Conservation (phyloP, 2,888 invertebrate species). For the Drosophila subsilvestris region DNA sequence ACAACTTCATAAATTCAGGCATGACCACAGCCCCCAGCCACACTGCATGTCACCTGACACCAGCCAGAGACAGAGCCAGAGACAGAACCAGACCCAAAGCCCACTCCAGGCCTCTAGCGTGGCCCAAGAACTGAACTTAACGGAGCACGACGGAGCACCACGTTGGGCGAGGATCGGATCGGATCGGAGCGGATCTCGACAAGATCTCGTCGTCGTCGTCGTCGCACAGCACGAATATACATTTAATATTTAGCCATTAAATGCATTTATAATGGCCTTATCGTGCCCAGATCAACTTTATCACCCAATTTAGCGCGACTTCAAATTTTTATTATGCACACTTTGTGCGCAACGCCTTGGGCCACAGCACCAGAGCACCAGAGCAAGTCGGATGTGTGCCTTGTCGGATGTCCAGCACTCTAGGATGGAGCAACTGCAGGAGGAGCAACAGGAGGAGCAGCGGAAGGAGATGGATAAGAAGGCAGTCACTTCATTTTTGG, state of each 20-base stretch:
- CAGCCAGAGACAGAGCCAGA: slow-evolving; percentile 5
- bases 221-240: slow-evolving; percentile 66
- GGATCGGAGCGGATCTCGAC: slow-evolving; percentile 16
- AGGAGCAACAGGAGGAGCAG: too few species aligned
- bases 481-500: too few species aligned
- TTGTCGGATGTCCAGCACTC: background rate
- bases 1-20: slow-evolving; percentile 76
- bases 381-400: background rate
- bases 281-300: slow-evolving; percentile 81
- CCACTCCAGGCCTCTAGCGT: slow-evolving; percentile 14
- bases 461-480: too few species aligned
- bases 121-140: slow-evolving; percentile 33
- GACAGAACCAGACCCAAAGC: background rate
- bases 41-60: slow-evolving; percentile 40
- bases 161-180: slow-evolving; percentile 20
- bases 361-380: too few species aligned
- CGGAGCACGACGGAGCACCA: slow-evolving; percentile 47
- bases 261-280: slow-evolving; percentile 82
- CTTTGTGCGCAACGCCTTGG: slow-evolving; percentile 29
- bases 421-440: background rate
- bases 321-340: slow-evolving; percentile 67
- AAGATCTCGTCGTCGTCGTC: slow-evolving; percentile 17
- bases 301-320: slow-evolving; percentile 72
- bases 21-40: slow-evolving; percentile 7
- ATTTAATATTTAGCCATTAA: slow-evolving; percentile 77